These are phyloP conservation scores for Emydocephalus ijimae DNA, from an alignment of 2,113 vertebrate species.

Conservation along the genomic window DNA sequence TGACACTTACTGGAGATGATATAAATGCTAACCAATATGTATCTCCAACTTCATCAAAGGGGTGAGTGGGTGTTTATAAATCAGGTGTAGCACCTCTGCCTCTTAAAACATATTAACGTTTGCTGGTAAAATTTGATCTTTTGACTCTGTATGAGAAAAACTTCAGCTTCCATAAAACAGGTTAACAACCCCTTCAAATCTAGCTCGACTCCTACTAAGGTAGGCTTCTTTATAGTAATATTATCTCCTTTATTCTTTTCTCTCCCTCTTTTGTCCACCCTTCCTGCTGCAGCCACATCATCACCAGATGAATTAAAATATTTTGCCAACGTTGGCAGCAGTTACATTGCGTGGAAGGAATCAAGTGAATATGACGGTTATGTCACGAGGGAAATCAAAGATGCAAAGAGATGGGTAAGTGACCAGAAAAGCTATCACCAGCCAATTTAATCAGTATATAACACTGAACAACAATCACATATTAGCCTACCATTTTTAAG, in stretches of 20 bases:
- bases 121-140: not conserved
- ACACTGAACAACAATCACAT: not conserved
- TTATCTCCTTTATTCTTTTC: not conserved
- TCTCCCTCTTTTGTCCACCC: not conserved
- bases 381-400: constrained; percentile 62
- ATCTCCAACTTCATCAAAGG: not conserved
- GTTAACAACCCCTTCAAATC: not conserved
- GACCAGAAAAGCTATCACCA: not conserved
- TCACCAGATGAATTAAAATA: constrained; percentile 28
- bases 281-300: constrained; percentile 51
- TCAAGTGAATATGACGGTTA: constrained; percentile 55
- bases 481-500: not conserved
- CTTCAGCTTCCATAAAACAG: not conserved
- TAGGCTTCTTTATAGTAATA: not conserved
- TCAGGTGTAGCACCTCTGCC: not conserved
- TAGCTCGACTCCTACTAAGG: not conserved
- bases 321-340: constrained; percentile 67
- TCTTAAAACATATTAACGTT: not conserved
- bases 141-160: not conserved
- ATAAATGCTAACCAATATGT: not conserved
- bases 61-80: not conserved
- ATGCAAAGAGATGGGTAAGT: constrained; percentile 69
- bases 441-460: not conserved
- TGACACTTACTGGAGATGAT: not conserved
- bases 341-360: constrained; percentile 71